These are phyloP conservation scores for Kobus ellipsiprymnus DNA, from an alignment of 2,113 vertebrate species.

Conservation along the genomic window DNA sequence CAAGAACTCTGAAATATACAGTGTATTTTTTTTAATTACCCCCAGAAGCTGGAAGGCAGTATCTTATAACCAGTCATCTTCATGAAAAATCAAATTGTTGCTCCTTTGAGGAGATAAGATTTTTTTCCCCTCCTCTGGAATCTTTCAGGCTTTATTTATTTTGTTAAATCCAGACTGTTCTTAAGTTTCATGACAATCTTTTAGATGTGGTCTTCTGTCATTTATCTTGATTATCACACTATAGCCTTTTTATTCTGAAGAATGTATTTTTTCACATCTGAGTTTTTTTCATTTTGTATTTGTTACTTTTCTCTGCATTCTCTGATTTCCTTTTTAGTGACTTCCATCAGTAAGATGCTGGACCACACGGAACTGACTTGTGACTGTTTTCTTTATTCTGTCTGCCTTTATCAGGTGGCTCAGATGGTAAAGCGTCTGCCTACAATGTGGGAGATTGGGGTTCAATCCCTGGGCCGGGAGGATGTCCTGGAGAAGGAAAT, in stretches of 20 bases:
- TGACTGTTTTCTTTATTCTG: neutral
- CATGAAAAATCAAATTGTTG: neutral
- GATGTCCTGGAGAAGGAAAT: neutral
- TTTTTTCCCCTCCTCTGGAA: neutral
- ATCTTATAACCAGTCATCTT: neutral
- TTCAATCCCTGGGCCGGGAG: neutral
- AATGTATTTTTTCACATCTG: neutral
- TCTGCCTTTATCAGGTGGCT: neutral
- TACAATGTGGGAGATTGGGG: neutral
- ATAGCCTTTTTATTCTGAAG: neutral
- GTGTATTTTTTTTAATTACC: neutral
- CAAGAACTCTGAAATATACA: neutral
- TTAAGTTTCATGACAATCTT: neutral
- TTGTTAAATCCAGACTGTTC: constrained; percentile 34
- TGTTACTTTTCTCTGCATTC: neutral
- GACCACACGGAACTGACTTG: neutral
- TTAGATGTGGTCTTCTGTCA: constrained; percentile 25
- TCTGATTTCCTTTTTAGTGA: neutral
- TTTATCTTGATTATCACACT: constrained; percentile 30
- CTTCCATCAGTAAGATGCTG: neutral
- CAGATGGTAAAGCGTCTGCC: neutral
- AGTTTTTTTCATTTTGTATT: neutral
- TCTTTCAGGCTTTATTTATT: constrained; percentile 40
- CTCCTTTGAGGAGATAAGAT: neutral
- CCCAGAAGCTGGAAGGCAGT: neutral